Base-by-base conservation (phyloP, 2,113 vertebrate species). In the Tympanuchus pallidicinctus region DNA sequence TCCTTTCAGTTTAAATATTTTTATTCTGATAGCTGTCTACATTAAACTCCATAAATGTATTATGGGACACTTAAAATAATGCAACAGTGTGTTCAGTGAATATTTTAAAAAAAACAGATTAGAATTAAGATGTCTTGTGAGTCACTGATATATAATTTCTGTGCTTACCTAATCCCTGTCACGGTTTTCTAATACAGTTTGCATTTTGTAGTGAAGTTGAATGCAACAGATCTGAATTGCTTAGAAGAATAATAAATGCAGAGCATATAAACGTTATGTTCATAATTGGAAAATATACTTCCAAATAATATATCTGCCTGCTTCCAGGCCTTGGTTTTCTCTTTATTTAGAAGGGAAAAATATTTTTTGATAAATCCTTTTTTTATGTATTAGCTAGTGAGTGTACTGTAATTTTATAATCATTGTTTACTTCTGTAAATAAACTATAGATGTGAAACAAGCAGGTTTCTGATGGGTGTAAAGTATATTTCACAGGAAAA, bases 81-180 rank as follows among this genome's bases (percentile, higher is more conserved):
- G 25, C 79, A 57, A 45, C 30, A 52, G 34, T 52, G 48, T 92
- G 34, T 86, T 78, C 69, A 78, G 59, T 43, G 38, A 79, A 57
- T 40, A 32, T 70, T 86, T 90, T 88, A 80, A 94, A 91, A 92
- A 91, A 92, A 74, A 0, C 22, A 91, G 88, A 88, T 96, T 86
- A 94, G 74, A 79, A 88, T 79, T 93, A 60, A 86, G 77, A 74
- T 79, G 24, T 25, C 36, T 56, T 92, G 65, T 34, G 67, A 85
- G n/a, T 43, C 74, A 38, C 32, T 91, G 80, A n/a, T 20, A 4
- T 67, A 76, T 45, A 76, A 82, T 40, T 24, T 73, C 77, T 82
- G 43, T 66, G 56, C 56, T 70, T 77, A 24, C 9, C 74, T 90
- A 80, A 93, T 94, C 88, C 74, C 24, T 38, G 32, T 54, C 43